Evolutionary conservation across 2,113 vertebrate species (phyloP), one percentile per base, ranked within the genome.

Genomic region (Copsychus sechellarum): DNA sequence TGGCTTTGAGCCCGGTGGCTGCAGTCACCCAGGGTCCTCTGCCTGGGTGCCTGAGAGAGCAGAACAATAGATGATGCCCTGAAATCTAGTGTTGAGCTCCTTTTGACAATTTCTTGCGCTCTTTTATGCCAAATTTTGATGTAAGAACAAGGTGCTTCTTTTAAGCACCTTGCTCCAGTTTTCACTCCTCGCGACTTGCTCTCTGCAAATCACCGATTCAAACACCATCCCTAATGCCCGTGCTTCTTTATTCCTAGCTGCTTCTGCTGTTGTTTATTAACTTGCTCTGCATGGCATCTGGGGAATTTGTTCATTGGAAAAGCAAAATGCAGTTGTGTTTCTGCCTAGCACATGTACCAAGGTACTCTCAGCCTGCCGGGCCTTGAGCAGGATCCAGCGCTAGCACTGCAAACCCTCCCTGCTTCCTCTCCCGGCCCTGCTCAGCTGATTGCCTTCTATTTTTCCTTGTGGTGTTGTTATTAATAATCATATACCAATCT

Each of bases 361-460:
- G 78, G 70, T 65, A 15, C 84, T 76, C 14, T 4, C 42, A 96
- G 95, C 77, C 86, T 67, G 83, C 61, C 2, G 9, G 77, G 81
- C 90, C 88, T 87, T 42, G 89, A 91, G 93, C 85, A 73, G 92
- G n/a, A 91, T 66, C 81, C 90, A 90, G 54, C 12, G 1, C 58
- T 78, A 76, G 17, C 4, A 4, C 87, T 92, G 93, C 88, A 91
- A 93, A 60, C 94, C 89, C 92, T 92, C 91, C 88, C 73, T 0
- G 25, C 89, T 96, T 86, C 92, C 88, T 93, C 82, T 90, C 93
- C 57, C 11, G 0, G 71, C 88, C 93, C 73, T 0, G 42, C 86
- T 92, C 92, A 92, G 86, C 93, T 94, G 92, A 94, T 93, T 97
- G 92, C 88, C 90, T 96, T 94, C 93, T 94, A 87, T 95, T 93